Percentiles rank a stretch among this genome's conserved stretches.
Evolutionary conservation across 2,888 invertebrate genomes (phyloP).

Genomic region (Agriopis aurantiaria): DNA sequence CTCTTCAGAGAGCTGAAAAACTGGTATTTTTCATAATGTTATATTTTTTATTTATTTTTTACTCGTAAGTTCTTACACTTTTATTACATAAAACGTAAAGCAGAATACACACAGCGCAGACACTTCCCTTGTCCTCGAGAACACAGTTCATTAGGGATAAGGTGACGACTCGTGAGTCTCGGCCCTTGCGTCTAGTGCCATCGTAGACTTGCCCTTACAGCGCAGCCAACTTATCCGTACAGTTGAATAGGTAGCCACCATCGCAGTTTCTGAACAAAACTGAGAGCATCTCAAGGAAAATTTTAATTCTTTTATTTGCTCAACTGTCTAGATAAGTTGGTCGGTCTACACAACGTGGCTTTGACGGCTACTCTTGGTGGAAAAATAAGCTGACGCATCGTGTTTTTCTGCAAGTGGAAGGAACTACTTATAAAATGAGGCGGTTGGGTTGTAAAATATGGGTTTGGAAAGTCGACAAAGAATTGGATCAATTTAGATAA

Average conservation of each 20-base stretch:
- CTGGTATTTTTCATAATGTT: too few species aligned
- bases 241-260: not conserved
- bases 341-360: slow-evolving; percentile 13
- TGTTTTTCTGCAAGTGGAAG: slow-evolving; percentile 22
- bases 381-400: slow-evolving; percentile 22
- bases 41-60: too few species aligned
- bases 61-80: not conserved
- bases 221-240: slow-evolving; percentile 1
- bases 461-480: not conserved
- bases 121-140: slow-evolving; percentile 34
- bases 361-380: slow-evolving; percentile 27
- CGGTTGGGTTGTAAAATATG: slow-evolving; percentile 17
- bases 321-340: not conserved
- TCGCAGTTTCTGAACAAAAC: not conserved
- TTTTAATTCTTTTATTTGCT: not conserved
- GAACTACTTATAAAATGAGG: slow-evolving; percentile 6
- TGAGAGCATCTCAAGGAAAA: not conserved
- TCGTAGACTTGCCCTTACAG: slow-evolving; percentile 34
- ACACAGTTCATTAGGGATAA: slow-evolving; percentile 47
- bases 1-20: too few species aligned
- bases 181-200: slow-evolving; percentile 33
- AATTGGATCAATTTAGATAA: not conserved
- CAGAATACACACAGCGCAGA: slow-evolving; percentile 17
- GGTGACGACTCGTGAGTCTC: slow-evolving; percentile 31
- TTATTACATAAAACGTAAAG: slow-evolving; percentile 10